Conservation (phyloP, 2,797 vertebrate species). For the Heteromormyrus szaboi region DNA sequence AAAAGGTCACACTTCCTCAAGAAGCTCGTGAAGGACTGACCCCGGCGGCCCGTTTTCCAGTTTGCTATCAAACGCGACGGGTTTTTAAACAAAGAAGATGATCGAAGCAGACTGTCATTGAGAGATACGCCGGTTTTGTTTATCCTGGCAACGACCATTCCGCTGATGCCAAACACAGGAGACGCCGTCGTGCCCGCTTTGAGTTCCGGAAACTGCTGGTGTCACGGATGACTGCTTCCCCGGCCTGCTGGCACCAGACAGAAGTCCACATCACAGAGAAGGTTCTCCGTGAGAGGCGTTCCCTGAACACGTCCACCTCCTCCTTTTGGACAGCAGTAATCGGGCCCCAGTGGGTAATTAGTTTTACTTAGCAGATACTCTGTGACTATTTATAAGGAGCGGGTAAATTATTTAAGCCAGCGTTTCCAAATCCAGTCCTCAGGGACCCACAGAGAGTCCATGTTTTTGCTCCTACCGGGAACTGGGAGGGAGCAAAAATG, state of each 20-base stretch:
- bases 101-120: not conserved
- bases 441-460: not conserved
- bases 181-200: not conserved
- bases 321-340: conserved; percentile 7
- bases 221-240: not conserved
- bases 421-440: not conserved
- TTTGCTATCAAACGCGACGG: not conserved
- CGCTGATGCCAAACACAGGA: not conserved
- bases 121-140: not conserved
- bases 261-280: not conserved
- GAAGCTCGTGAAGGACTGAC: not conserved
- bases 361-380: conserved; percentile 24
- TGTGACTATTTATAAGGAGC: conserved; percentile 17
- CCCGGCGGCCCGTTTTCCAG: not conserved
- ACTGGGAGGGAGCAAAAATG: not conserved
- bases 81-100: not conserved
- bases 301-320: not conserved
- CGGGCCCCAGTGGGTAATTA: conserved; percentile 5
- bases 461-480: not conserved
- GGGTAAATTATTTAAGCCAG: conserved; percentile 18
- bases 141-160: not conserved
- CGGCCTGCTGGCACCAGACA: not conserved
- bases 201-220: not conserved
- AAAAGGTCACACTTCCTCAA: not conserved
- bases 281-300: not conserved